Base-by-base conservation (phyloP, 2,888 invertebrate genomes). In the Caenorhabditis auriculariae region DNA sequence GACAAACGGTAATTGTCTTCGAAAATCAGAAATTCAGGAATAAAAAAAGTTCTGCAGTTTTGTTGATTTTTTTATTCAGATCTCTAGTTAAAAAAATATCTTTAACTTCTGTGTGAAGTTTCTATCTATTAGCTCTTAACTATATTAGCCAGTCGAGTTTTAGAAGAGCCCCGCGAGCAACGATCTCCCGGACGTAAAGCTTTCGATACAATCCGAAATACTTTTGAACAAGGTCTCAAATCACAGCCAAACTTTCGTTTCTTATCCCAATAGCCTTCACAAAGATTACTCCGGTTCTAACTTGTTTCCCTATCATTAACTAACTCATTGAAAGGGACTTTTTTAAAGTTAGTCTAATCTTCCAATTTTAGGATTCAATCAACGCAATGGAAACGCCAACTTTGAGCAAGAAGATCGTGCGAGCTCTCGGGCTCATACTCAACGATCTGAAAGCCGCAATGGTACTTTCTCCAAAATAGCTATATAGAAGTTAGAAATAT, bases 171-270 rank as follows among this genome's bases (percentile, higher is more conserved):
- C 49, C 54, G 57, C 48, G 72, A 70, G 54, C 69, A 72, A 55
- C 57, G 61, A 38, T 70, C 69, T 38, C 65, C 72, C 35, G 68
- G 64, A 39, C 52, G 65, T 55, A 57, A 59, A 39, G 52, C 55
- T 43, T 73, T 73, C 50, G 66, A 70, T 55, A 62, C 62, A 19
- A 66, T 70, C 52, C 65, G 72, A 48, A 69, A 69, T 56, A 64
- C 60, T 56, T 73, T 73, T 54, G 72, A 73, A 61, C 60, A 66
- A 70, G 72, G 72, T 69, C 53, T 28, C 19, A 32, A n/a, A 24
- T 4, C 27, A n/a, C 15, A 27, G 50, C 27, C n/a, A 38, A 21
- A 35, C 23, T n/a, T 28, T 23, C 27, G 28, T 5, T 23, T 27
- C 4, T 6, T 12, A 9, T 26, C 19, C 5, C 5, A 43, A 17